Percentiles rank a stretch among this genome's conserved stretches.
phyloP scores from a whole-genome alignment of 2,888 invertebrate species.

The Zhengitettix transpicula region DNA sequence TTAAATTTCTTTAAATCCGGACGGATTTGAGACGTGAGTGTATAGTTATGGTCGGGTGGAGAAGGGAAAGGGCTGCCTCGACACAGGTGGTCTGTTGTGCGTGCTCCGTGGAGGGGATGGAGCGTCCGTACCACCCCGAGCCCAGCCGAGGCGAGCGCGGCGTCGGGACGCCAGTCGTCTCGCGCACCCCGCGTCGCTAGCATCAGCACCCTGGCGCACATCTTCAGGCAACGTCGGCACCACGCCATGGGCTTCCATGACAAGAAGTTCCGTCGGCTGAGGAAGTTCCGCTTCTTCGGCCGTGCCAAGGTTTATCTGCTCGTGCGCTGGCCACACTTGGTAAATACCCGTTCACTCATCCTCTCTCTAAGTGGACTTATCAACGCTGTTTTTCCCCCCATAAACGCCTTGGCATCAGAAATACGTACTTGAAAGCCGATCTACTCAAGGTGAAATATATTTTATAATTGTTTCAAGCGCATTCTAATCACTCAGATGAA shows the following conservation, averaged over 20 bases:
- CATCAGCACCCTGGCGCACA: neutral
- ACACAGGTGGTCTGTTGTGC: neutral
- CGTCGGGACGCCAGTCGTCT: neutral
- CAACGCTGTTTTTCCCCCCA: too few relatives aligned
- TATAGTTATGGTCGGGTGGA: too few relatives aligned
- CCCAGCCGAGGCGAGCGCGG: neutral
- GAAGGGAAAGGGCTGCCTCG: neutral
- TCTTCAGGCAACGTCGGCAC: neutral
- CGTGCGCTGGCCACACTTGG: conserved; percentile 41
- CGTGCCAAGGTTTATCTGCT: conserved; percentile 41
- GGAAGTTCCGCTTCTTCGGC: conserved; percentile 40
- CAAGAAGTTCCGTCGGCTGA: conserved; percentile 34
- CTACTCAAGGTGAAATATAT: too few relatives aligned
- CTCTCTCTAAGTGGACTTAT: too few relatives aligned
- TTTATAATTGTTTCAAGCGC: too few relatives aligned
- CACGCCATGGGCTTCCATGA: conserved; percentile 31
- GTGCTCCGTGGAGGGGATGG: neutral
- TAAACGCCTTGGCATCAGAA: too few relatives aligned
- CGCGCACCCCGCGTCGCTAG: neutral
- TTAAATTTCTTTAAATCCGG: too few relatives aligned
- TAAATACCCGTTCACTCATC: conserved; percentile 19
- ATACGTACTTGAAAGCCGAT: too few relatives aligned
- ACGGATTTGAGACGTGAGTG: too few relatives aligned
- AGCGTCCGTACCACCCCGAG: neutral
- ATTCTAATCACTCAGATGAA: too few relatives aligned